Percentiles rank a stretch among this genome's conserved stretches.
phyloP scores from a whole-genome alignment of 2,797 vertebrate genomes.

The Danio albolineatus region DNA sequence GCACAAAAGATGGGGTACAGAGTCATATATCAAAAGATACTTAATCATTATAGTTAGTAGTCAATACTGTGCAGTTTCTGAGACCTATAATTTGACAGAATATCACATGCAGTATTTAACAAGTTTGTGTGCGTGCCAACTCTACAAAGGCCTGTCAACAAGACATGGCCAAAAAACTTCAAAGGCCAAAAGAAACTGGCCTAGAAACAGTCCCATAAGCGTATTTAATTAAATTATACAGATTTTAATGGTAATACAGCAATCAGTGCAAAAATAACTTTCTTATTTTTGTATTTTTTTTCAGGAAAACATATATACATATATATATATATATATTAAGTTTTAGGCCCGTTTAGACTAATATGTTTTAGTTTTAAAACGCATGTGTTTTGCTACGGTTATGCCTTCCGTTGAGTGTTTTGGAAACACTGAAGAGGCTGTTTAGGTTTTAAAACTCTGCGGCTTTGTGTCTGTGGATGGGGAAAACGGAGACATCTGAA shows the following conservation, averaged over 20 bases:
- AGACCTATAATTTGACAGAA: neutral
- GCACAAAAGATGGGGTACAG: neutral
- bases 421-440: too few species aligned
- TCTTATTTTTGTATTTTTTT: neutral
- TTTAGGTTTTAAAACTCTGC: too few species aligned
- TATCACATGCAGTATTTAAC: neutral
- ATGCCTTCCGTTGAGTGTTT: too few species aligned
- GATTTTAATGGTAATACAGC: neutral
- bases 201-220: neutral
- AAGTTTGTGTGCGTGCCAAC: neutral
- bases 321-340: too few species aligned
- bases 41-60: neutral
- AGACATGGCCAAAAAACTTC: neutral
- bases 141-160: neutral
- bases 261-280: neutral
- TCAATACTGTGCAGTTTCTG: neutral
- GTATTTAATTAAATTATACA: neutral
- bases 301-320: neutral
- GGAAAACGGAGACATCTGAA: too few species aligned
- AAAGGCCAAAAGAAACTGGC: neutral
- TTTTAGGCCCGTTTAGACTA: too few species aligned
- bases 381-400: too few species aligned
- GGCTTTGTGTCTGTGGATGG: too few species aligned
- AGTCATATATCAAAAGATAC: neutral
- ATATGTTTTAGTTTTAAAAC: too few species aligned